Conservation (phyloP, 2,113 vertebrate species). For the Cyprinodon brontotheroides region DNA sequence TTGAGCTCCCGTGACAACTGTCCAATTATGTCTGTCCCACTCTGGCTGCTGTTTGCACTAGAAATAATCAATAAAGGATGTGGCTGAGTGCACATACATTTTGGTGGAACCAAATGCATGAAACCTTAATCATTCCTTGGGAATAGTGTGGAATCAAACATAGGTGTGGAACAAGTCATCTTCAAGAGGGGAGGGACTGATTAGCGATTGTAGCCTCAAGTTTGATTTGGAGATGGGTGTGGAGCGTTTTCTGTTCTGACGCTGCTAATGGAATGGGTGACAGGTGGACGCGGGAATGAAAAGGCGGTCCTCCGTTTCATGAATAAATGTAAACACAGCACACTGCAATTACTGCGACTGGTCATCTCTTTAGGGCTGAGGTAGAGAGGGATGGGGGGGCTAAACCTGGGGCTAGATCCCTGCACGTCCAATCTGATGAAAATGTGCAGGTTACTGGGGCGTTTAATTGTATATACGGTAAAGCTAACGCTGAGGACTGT, state of each 20-base stretch:
- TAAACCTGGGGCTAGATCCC: constrained; percentile 59
- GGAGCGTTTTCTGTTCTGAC: constrained; percentile 82
- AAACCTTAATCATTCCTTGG: constrained; percentile 98
- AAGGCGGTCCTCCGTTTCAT: constrained; percentile 86
- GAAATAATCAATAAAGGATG: constrained; percentile 99
- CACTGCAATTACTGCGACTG: constrained; percentile 82
- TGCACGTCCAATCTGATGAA: constrained; percentile 83
- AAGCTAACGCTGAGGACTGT: constrained; percentile 73
- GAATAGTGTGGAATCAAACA: constrained; percentile 85
- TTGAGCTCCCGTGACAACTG: constrained; percentile 94
- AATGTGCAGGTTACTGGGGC: constrained; percentile 87
- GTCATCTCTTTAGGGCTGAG: constrained; percentile 78
- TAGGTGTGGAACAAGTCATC: constrained; percentile 75
- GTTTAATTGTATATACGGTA: constrained; percentile 85
- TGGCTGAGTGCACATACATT: constrained; percentile 99
- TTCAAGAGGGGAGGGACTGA: constrained; percentile 80
- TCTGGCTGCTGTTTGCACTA: constrained; percentile 96
- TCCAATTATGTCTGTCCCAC: constrained; percentile 99
- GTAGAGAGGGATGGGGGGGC: constrained; percentile 27
- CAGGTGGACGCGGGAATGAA: constrained; percentile 90
- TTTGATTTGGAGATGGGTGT: constrained; percentile 76
- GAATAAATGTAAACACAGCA: constrained; percentile 98
- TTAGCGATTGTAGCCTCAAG: constrained; percentile 89
- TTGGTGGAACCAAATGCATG: constrained; percentile 97
- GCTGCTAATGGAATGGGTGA: constrained; percentile 93